phyloP scores from a whole-genome alignment of 92 coral and sea anemone species.

The Heteractis magnifica region DNA sequence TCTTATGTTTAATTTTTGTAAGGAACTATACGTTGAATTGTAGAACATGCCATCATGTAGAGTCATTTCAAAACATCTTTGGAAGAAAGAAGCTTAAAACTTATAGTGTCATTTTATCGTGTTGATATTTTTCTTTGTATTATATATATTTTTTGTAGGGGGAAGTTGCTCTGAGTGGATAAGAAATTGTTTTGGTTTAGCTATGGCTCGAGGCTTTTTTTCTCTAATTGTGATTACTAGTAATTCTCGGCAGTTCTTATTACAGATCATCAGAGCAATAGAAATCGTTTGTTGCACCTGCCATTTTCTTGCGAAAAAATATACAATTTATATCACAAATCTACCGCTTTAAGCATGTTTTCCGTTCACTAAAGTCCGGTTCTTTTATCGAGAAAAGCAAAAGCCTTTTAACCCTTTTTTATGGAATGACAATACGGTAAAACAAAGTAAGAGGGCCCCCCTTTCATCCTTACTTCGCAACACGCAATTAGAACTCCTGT shows the following conservation, averaged over 20 bases:
- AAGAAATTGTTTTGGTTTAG: slow-evolving; percentile 24
- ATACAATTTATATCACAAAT: slow-evolving; percentile 27
- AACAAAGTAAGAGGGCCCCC: not conserved
- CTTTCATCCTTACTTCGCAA: not conserved
- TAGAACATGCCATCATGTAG: not conserved
- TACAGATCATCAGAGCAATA: slow-evolving; percentile 29
- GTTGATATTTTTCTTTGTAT: not conserved
- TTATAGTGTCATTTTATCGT: not conserved
- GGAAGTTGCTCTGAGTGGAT: slow-evolving; percentile 26
- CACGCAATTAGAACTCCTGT: slow-evolving; percentile 9
- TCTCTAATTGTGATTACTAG: slow-evolving; percentile 43
- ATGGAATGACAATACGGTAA: not conserved
- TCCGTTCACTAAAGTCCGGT: slow-evolving; percentile 26
- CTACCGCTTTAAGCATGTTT: slow-evolving; percentile 25
- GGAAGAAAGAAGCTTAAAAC: not conserved
- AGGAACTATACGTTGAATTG: not conserved
- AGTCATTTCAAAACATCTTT: not conserved
- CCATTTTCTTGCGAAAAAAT: slow-evolving; percentile 8
- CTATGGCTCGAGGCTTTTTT: slow-evolving; percentile 25
- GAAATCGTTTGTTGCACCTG: slow-evolving; percentile 23
- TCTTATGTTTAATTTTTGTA: not conserved
- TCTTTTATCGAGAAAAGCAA: slow-evolving; percentile 23
- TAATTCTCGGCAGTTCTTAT: slow-evolving; percentile 44
- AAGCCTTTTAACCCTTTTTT: slow-evolving; percentile 21
- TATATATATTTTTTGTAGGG: not conserved